Evolutionary conservation across 2,113 vertebrate species (phyloP).

Genomic region (Holacanthus passer): DNA sequence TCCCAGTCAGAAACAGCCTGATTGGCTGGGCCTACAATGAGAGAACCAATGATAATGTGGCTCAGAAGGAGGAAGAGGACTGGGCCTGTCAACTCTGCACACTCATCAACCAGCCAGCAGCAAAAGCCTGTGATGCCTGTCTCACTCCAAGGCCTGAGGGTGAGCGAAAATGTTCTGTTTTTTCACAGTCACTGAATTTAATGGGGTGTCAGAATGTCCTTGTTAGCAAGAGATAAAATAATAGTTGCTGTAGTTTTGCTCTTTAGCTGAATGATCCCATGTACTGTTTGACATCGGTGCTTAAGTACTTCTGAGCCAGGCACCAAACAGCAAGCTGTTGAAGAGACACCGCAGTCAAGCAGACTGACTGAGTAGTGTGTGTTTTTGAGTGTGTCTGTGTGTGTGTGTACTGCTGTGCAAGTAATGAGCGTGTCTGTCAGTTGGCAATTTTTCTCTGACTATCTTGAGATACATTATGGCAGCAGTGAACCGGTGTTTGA

Average conservation of each 20-base stretch:
- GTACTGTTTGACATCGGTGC: constrained; percentile 4
- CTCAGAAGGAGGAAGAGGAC: constrained; percentile 87
- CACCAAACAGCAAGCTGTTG: constrained; percentile 14
- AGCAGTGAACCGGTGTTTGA: constrained; percentile 17
- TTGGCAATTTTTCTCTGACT: constrained; percentile 31
- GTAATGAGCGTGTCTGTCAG: constrained; percentile 51
- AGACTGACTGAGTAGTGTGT: background rate
- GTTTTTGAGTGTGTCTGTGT: constrained; percentile 27
- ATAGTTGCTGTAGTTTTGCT: constrained; percentile 23
- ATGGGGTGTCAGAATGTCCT: constrained; percentile 33
- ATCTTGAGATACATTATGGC: constrained; percentile 10
- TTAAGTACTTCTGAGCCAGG: constrained; percentile 42
- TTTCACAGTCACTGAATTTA: constrained; percentile 36
- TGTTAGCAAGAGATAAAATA: constrained; percentile 59
- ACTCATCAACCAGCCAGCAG: constrained; percentile 89
- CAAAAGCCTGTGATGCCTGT: constrained; percentile 89
- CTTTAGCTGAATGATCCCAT: constrained; percentile 26
- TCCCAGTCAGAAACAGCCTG: constrained; percentile 85
- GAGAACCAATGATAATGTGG: constrained; percentile 76
- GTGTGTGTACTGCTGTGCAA: background rate
- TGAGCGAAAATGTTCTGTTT: constrained; percentile 80
- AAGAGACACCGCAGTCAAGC: constrained; percentile 29
- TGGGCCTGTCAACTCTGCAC: constrained; percentile 92
- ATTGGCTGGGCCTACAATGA: constrained; percentile 81
- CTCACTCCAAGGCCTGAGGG: constrained; percentile 88